Percentiles rank a stretch among this genome's conserved stretches.
Evolutionary conservation across 2,797 vertebrate genomes (phyloP).

Genomic region (Clarias pachynema): DNA sequence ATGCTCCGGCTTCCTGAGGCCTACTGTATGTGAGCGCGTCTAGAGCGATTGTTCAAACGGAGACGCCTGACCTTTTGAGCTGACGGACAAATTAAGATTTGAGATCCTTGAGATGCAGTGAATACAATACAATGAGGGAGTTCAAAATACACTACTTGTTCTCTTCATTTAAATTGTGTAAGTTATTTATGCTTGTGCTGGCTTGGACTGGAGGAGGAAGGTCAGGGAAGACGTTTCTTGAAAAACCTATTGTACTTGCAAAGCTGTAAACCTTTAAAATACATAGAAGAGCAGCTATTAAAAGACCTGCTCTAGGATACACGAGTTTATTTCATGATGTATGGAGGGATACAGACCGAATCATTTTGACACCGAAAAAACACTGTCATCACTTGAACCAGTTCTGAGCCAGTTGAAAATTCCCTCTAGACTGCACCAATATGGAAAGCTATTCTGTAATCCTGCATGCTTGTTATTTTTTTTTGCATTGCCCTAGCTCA

Average conservation of each 20-base stretch:
- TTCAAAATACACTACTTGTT: conserved; percentile 2
- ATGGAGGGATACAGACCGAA: neutral
- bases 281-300: neutral
- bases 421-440: neutral
- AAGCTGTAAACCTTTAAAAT: conserved; percentile 8
- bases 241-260: neutral
- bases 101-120: conserved; percentile 7
- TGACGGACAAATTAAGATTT: conserved; percentile 28
- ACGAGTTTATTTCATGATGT: conserved; percentile 6
- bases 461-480: neutral
- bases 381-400: neutral
- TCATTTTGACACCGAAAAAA: neutral
- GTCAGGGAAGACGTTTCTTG: neutral
- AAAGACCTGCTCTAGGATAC: neutral
- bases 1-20: neutral
- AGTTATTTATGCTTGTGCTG: neutral
- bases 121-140: conserved; percentile 16
- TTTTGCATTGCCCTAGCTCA: neutral
- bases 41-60: conserved; percentile 8
- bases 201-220: neutral
- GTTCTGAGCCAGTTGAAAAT: neutral
- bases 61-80: conserved; percentile 27
- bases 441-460: neutral
- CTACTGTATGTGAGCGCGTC: neutral
- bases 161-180: neutral